Evolutionary conservation across 2,888 invertebrate genomes (phyloP), one percentile per base, ranked within the genome.

Genomic region (Dynastes grantii): DNA sequence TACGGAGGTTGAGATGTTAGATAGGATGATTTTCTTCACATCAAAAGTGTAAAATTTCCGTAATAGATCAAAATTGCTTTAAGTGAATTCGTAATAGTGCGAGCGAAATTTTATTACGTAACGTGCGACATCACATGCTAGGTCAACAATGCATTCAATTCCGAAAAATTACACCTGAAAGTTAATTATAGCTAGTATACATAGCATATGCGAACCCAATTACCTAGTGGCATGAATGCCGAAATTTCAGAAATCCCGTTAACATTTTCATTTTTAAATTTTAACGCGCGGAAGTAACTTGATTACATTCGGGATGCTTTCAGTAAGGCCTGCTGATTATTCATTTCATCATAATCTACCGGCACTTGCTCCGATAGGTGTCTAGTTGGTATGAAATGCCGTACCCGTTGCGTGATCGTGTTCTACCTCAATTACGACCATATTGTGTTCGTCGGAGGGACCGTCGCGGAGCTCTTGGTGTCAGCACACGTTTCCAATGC

Each of bases 301-400:
- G 55, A 71, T 71, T 71, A 71, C 55, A 58, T 71, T 11, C 58
- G n/a, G 2, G 49, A n/a, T 32, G 71, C n/a, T 11, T 58, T 55
- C 71, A 58, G 22, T 27, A 32, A 29, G 2, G 32, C 70, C 37
- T 37, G 71, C 83, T 82, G 83, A 84, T 84, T 83, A 80, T 80
- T 78, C 83, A 81, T 82, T 79, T 80, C 77, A 80, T 71, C 71
- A 16, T 82, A 83, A 82, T 84, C 80, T 81, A 79, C 67, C 76
- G 77, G 78, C 81, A 70, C 53, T 70, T 70, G 68, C 51, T 55
- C 71, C 37, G 55, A 51, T 76, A 76, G 71, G 70, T 77, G 71
- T 49, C 63, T 77, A 45, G 16, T 45, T 67, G 70, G 61, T 70
- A 77, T 32, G 71, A 71, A 71, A 63, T 77, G 61, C 58, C 40